phyloP scores from a whole-genome alignment of 2,888 invertebrate genomes.

The Dromius quadrimaculatus region DNA sequence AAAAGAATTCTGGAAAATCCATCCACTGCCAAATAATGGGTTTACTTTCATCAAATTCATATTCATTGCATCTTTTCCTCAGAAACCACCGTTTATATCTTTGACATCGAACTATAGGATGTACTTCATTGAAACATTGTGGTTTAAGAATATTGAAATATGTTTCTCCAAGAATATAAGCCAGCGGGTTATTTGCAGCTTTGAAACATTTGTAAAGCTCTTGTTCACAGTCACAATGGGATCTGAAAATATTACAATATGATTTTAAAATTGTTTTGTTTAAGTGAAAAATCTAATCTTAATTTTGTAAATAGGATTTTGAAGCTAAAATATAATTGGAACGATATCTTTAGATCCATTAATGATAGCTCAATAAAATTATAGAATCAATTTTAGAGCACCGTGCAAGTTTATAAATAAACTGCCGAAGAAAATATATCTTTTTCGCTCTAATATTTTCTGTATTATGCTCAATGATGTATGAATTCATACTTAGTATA shows the following conservation, averaged over 20 bases:
- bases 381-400: too few species aligned
- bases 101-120: slow-evolving; percentile 69
- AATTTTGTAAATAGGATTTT: too few species aligned
- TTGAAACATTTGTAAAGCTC: slow-evolving; percentile 77
- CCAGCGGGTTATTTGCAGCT: slow-evolving; percentile 69
- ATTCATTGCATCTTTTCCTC: slow-evolving; percentile 15
- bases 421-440: too few species aligned
- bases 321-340: too few species aligned
- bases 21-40: slow-evolving; percentile 8
- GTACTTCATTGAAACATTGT: slow-evolving; percentile 75
- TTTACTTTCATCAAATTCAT: background rate
- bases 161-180: slow-evolving; percentile 73
- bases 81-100: slow-evolving; percentile 56
- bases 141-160: slow-evolving; percentile 81
- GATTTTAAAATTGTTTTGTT: too few species aligned
- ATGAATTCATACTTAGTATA: slow-evolving; percentile 80
- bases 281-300: too few species aligned
- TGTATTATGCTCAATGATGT: background rate
- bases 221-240: slow-evolving; percentile 78
- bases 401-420: too few species aligned
- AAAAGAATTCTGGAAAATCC: slow-evolving; percentile 10
- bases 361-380: too few species aligned
- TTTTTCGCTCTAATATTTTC: too few species aligned
- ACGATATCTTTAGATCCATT: too few species aligned
- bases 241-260: slow-evolving; percentile 71